Evolutionary conservation across 1,140 invertebrate species (phyloP).

Genomic region (Panagrolaimus sp.): DNA sequence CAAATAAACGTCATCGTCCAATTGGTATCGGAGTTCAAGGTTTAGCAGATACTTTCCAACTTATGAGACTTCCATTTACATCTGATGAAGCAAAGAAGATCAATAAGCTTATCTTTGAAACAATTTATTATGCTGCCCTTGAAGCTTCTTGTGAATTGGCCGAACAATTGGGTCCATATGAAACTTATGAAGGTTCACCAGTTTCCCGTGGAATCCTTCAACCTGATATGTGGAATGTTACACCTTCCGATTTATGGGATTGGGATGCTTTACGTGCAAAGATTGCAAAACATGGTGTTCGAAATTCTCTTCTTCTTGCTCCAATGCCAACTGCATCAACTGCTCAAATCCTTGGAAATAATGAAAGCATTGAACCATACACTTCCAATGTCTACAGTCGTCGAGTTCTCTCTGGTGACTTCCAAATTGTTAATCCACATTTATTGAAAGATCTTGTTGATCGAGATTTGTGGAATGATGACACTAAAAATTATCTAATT

Average conservation of each 20-base stretch:
- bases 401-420: conserved; percentile 81
- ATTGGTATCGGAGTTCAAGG: conserved; percentile 87
- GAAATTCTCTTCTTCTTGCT: conserved; percentile 86
- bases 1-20: conserved; percentile 84
- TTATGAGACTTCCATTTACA: conserved; percentile 83
- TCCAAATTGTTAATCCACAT: conserved; percentile 88
- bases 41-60: conserved; percentile 88
- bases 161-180: conserved; percentile 75
- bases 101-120: conserved; percentile 93
- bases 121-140: conserved; percentile 87
- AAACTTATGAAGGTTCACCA: conserved; percentile 82
- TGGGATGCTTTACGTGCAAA: conserved; percentile 81
- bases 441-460: conserved; percentile 84
- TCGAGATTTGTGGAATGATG: conserved; percentile 79
- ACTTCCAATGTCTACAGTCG: conserved; percentile 91
- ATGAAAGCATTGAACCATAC: conserved; percentile 93
- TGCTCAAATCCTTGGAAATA: conserved; percentile 94
- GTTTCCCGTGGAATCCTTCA: conserved; percentile 93
- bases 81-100: conserved; percentile 73
- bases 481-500: conserved; percentile 89
- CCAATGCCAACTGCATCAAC: conserved; percentile 98
- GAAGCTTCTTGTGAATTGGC: conserved; percentile 92
- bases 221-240: conserved; percentile 81
- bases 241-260: conserved; percentile 79
- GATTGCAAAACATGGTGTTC: conserved; percentile 79